Base-by-base conservation (phyloP, 2,888 invertebrate species). In the Epsilonema sp. region DNA sequence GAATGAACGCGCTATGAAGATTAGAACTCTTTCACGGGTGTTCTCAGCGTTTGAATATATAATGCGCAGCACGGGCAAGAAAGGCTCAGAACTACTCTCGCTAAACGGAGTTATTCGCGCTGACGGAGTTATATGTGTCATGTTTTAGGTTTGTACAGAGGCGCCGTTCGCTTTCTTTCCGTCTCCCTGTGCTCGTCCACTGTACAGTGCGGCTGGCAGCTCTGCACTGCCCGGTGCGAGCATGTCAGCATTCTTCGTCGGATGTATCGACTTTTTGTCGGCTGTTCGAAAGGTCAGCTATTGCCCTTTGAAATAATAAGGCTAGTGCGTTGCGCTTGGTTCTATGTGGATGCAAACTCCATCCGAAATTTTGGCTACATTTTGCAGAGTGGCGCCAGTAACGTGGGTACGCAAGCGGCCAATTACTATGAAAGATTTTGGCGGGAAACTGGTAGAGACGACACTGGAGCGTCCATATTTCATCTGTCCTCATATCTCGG, bases 201-300 rank as follows among this genome's bases (percentile, higher is more conserved):
- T 87, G 54, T 70, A 89, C 78, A 80, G 60, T 84, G 84, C 68
- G 86, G 81, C 37, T 82, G 40, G 74, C 81, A 55, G 83, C 87
- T 1, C 76, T 80, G 53, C 74, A 21, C 60, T 60, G 20, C 60
- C 60, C 4, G 90, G 87, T 72, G 78, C 81, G 47, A 85, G 89
- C 41, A 87, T 94, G 42, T 86, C 87, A 80, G 89, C 87, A 71
- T 94, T 92, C 70, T 80, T 92, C 56, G 77, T 76, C 58, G 89
- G 90, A 68, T 72, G 92, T 48, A 68, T 82, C 44, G 73, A 76
- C 52, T 73, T 74, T 62, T 77, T 77, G 26, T 37, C 22, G 2
- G 31, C 39, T 8, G 54, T 55, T n/a, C 49, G 49, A 31, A 52
- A 51, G 50, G 55, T 56, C n/a, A n/a, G n/a, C n/a, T n/a, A n/a